These are phyloP conservation scores for Osedax fenrisi DNA, from an alignment of 2,888 invertebrate species.

Conservation along the genomic window DNA sequence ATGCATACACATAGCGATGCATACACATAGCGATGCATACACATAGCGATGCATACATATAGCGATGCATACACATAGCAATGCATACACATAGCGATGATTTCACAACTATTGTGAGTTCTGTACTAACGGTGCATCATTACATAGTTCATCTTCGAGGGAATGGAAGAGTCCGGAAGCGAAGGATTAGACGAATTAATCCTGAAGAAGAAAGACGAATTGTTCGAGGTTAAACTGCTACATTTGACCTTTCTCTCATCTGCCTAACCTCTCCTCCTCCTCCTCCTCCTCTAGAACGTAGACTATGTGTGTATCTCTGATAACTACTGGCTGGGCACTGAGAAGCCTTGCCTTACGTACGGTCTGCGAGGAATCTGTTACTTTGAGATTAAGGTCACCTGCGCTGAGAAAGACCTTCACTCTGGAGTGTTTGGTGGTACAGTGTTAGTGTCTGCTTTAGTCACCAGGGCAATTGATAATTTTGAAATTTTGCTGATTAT, in stretches of 20 bases:
- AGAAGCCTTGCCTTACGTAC: constrained; percentile 92
- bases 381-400: constrained; percentile 73
- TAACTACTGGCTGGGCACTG: constrained; percentile 93
- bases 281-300: constrained; percentile 58
- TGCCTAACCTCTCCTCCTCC: too few species aligned
- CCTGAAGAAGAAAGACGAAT: constrained; percentile 60
- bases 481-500: background rate
- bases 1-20: too few species aligned
- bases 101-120: too few species aligned
- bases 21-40: too few species aligned
- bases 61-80: too few species aligned
- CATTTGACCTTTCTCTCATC: too few species aligned
- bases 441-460: constrained; percentile 63
- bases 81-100: too few species aligned
- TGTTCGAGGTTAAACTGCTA: constrained; percentile 65
- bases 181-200: constrained; percentile 83
- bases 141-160: constrained; percentile 90
- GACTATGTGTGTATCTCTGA: constrained; percentile 95
- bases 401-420: constrained; percentile 81
- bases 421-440: constrained; percentile 90
- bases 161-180: constrained; percentile 95
- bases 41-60: too few species aligned
- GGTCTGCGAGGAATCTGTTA: constrained; percentile 85
- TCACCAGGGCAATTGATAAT: too few species aligned
- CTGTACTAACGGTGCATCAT: constrained; percentile 47